A percentile compares a stretch with the other conserved stretches of the same genome.
phyloP scores from a whole-genome alignment of 2,888 invertebrate genomes.

The Willowsia nigromaculata region DNA sequence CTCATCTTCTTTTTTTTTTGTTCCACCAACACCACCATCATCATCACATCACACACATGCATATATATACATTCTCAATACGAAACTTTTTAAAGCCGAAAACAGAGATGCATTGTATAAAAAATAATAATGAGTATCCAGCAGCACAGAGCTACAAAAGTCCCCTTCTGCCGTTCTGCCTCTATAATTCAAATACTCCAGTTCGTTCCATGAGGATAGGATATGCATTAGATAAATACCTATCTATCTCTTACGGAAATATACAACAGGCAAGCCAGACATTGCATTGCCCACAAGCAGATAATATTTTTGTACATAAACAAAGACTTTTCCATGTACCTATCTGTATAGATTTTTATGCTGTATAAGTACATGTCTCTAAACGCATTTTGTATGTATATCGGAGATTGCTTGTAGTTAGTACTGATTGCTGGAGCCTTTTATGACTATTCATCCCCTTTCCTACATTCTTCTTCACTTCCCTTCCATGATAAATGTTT shows the following conservation, averaged over 20 bases:
- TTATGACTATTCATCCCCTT: conserved; percentile 65
- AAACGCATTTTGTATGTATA: no score
- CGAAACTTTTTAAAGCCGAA: no score
- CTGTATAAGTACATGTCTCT: no score
- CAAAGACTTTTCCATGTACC: background rate
- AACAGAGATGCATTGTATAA: conserved; percentile 9
- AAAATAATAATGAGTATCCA: conserved; percentile 66
- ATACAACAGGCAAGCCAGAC: no score
- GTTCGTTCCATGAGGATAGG: conserved; percentile 62
- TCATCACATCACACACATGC: background rate
- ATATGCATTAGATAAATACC: no score
- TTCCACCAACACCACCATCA: conserved; percentile 61
- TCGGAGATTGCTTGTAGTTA: no score
- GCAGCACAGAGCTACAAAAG: conserved; percentile 40
- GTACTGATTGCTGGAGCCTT: conserved; percentile 56
- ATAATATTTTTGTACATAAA: background rate
- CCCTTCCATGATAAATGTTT: conserved; percentile 23
- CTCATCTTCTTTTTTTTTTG: conserved; percentile 52
- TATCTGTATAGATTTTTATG: no score
- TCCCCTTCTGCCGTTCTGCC: conserved; percentile 50
- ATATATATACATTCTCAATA: no score
- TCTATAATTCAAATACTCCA: conserved; percentile 9
- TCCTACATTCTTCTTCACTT: conserved; percentile 37
- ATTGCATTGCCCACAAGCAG: background rate
- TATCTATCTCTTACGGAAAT: no score